A percentile compares a stretch with the other conserved stretches of the same genome.
phyloP scores from a whole-genome alignment of 2,888 invertebrate species.

The Drosophila parthenogenetica region DNA sequence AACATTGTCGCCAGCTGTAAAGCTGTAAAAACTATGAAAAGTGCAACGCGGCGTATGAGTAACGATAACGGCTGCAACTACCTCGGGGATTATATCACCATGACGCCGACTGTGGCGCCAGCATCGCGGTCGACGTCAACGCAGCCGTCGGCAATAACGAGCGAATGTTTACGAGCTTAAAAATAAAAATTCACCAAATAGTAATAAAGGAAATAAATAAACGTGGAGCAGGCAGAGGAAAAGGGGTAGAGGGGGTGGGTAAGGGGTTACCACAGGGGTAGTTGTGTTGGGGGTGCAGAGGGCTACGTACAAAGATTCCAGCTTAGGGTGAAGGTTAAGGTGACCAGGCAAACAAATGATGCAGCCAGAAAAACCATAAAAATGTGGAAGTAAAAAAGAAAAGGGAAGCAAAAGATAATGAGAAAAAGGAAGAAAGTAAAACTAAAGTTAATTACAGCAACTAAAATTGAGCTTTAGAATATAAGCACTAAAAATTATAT shows the following conservation, averaged over 20 bases:
- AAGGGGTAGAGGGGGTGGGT: not conserved
- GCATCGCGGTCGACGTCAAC: conserved; percentile 12
- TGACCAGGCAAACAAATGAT: conserved; percentile 15
- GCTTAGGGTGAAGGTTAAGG: conserved; percentile 30
- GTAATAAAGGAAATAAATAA: conserved; percentile 37
- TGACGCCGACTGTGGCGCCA: conserved; percentile 41
- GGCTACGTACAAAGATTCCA: conserved; percentile 6
- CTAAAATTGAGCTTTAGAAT: not conserved
- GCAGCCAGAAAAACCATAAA: not conserved
- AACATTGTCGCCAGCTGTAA: conserved; percentile 53
- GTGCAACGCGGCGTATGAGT: conserved; percentile 63
- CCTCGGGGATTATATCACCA: conserved; percentile 44
- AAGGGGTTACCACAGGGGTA: not conserved
- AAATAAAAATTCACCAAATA: conserved; percentile 50
- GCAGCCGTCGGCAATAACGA: conserved; percentile 49
- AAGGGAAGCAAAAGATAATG: not conserved
- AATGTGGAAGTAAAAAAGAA: not conserved
- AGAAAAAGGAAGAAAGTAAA: not conserved
- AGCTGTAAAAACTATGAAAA: conserved; percentile 41
- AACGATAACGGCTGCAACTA: conserved; percentile 38
- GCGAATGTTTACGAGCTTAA: conserved; percentile 58
- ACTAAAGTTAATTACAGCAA: not conserved
- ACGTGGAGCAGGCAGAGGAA: not conserved
- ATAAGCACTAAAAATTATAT: too few species aligned
- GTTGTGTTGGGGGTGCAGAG: not conserved